A percentile compares a stretch with the other conserved stretches of the same genome.
Conservation (phyloP, 2,888 invertebrate species). For the Priocnemis perturbator region DNA sequence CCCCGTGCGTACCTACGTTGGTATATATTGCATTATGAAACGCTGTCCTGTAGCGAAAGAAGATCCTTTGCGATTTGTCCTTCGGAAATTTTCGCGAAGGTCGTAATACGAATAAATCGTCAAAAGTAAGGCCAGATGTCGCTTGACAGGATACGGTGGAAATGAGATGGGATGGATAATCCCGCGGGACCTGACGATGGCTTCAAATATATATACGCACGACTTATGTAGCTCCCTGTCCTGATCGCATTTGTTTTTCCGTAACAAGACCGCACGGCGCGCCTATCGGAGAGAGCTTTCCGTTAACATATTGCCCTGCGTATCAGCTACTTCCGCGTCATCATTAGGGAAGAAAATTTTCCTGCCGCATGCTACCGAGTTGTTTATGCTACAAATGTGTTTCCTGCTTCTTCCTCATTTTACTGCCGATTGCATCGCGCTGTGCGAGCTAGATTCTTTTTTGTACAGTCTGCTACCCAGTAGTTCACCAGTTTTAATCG, state of each 20-base stretch:
- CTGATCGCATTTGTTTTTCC: constrained; percentile 65
- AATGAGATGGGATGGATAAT: constrained; percentile 64
- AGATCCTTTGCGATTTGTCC: neutral
- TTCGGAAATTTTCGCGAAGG: constrained; percentile 47
- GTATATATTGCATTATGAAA: no score
- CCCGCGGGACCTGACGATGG: constrained; percentile 61
- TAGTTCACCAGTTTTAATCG: no score
- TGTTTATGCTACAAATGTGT: no score
- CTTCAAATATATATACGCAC: constrained; percentile 54
- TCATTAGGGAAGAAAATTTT: neutral
- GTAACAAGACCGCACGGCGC: constrained; percentile 57
- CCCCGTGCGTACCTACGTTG: no score
- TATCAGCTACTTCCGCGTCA: constrained; percentile 42
- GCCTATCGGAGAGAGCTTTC: constrained; percentile 31
- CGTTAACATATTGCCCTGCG: constrained; percentile 39
- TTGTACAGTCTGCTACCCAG: no score
- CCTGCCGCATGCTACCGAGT: no score
- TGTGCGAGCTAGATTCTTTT: no score
- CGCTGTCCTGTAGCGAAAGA: no score
- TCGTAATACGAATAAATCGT: constrained; percentile 68
- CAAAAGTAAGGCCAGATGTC: constrained; percentile 64
- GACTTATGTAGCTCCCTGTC: constrained; percentile 41
- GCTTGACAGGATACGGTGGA: constrained; percentile 59
- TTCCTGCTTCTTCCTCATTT: no score
- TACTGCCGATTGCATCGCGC: no score